Conservation (phyloP, 2,888 invertebrate species). For the Agriopis marginaria region DNA sequence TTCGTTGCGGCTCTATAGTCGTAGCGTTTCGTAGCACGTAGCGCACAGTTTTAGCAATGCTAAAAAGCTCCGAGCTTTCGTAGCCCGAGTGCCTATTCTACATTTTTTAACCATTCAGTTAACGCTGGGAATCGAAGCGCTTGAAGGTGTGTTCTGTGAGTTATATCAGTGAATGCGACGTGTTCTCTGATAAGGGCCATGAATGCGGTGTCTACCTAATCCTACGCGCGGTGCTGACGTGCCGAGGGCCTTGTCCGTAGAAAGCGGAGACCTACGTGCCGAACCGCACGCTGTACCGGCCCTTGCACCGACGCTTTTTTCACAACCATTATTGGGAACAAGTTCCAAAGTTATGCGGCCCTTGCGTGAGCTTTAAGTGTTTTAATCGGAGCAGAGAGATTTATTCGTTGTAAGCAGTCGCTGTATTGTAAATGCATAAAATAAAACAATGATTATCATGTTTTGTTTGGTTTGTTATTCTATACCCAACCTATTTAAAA, state of each 20-base stretch:
- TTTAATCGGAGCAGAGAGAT: neutral
- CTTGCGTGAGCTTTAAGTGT: neutral
- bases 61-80: neutral
- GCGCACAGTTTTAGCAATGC: neutral
- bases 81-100: neutral
- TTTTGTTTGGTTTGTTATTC: neutral
- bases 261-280: conserved; percentile 40
- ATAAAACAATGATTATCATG: neutral
- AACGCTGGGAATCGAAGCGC: neutral
- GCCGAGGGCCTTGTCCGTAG: conserved; percentile 29
- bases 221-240: conserved; percentile 33
- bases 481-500: too few relatives aligned
- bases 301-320: conserved; percentile 25
- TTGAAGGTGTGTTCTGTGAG: neutral
- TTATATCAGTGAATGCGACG: neutral
- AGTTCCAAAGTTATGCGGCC: conserved; percentile 6
- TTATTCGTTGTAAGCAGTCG: neutral
- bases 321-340: conserved; percentile 16
- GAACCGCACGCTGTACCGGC: conserved; percentile 22
- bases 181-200: conserved; percentile 6
- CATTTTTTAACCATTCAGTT: too few relatives aligned
- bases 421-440: neutral
- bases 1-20: neutral
- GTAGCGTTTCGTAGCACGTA: conserved; percentile 28
- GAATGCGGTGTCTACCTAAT: neutral